phyloP scores from a whole-genome alignment of 2,113 vertebrate genomes.

The Rhinoderma darwinii region DNA sequence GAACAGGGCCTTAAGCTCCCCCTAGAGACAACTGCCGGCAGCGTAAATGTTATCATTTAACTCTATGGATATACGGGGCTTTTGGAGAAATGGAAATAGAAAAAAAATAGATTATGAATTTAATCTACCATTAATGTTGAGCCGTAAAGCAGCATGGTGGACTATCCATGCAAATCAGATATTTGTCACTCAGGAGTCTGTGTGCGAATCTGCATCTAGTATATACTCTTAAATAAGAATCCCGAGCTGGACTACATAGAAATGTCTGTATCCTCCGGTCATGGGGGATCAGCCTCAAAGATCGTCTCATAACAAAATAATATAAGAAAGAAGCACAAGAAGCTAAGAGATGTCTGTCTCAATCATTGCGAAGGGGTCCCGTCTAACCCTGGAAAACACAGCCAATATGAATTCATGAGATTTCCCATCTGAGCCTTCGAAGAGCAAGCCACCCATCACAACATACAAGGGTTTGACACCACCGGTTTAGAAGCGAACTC shows the following conservation, averaged over 20 bases:
- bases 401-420: conserved; percentile 28
- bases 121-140: background rate
- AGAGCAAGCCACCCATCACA: background rate
- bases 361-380: conserved; percentile 5
- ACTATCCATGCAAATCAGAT: background rate
- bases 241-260: background rate
- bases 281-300: background rate
- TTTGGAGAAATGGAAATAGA: too few species aligned
- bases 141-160: background rate
- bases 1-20: too few species aligned
- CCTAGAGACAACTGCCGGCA: too few species aligned
- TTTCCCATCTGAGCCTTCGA: background rate
- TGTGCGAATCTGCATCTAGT: background rate
- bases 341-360: background rate
- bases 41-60: too few species aligned
- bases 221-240: background rate
- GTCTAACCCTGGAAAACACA: conserved; percentile 5
- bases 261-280: background rate
- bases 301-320: conserved; percentile 31
- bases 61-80: background rate
- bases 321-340: background rate
- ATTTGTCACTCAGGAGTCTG: background rate
- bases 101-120: too few species aligned
- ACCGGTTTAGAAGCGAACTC: background rate
- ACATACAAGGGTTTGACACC: background rate